These are phyloP conservation scores for Synanthedon tipuliformis DNA, from an alignment of 2,888 invertebrate species.

Conservation along the genomic window DNA sequence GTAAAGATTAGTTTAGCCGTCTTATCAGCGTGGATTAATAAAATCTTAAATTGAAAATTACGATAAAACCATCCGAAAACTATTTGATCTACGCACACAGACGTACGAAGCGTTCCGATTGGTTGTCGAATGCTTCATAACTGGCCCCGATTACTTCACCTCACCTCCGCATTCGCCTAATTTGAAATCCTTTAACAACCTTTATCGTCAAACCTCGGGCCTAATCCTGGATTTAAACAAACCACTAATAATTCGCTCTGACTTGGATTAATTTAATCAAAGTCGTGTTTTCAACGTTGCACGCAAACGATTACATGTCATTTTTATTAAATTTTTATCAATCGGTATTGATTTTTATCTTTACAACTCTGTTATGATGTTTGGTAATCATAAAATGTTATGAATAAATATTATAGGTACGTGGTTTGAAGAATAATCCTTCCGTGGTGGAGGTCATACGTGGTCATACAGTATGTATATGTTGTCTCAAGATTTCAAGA, in stretches of 20 bases:
- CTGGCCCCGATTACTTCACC: slow-evolving; percentile 6
- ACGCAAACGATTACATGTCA: not conserved
- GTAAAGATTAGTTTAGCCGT: slow-evolving; percentile 44
- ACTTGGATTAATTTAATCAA: slow-evolving; percentile 49
- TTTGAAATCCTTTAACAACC: slow-evolving; percentile 8
- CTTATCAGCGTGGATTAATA: slow-evolving; percentile 45
- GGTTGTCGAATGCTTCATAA: slow-evolving; percentile 6
- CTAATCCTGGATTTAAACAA: slow-evolving; percentile 34
- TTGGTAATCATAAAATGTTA: not conserved
- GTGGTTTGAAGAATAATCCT: too few relatives aligned
- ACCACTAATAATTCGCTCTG: slow-evolving; percentile 25
- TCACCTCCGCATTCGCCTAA: slow-evolving; percentile 5
- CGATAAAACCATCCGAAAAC: slow-evolving; percentile 9
- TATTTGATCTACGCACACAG: slow-evolving; percentile 8
- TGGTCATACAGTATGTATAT: too few relatives aligned
- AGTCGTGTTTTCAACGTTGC: slow-evolving; percentile 38
- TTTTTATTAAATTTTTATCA: not conserved
- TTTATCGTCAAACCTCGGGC: slow-evolving; percentile 44
- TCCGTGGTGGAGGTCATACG: too few relatives aligned
- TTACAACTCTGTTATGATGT: not conserved
- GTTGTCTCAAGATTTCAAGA: too few relatives aligned
- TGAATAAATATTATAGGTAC: too few relatives aligned
- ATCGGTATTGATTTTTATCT: not conserved
- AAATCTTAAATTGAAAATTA: slow-evolving; percentile 45
- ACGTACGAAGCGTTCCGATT: slow-evolving; percentile 8